These are phyloP conservation scores for Anoplius nigerrimus DNA, from an alignment of 2,888 invertebrate species.

Conservation along the genomic window DNA sequence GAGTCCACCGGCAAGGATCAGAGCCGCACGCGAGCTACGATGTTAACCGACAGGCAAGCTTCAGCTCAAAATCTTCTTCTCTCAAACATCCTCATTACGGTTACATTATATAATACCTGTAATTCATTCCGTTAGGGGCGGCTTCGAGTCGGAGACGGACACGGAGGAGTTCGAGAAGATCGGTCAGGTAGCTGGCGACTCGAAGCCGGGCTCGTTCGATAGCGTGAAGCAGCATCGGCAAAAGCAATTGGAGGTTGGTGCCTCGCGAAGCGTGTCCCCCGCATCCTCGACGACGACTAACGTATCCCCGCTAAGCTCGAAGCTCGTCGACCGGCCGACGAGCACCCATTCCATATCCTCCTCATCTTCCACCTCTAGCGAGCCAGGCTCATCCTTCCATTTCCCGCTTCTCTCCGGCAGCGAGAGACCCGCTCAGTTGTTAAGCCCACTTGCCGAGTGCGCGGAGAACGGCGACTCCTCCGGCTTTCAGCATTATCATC, in stretches of 20 bases:
- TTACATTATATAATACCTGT: neutral
- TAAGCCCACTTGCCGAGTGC: conserved; percentile 3
- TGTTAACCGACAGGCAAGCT: conserved; percentile 66
- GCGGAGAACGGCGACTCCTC: neutral
- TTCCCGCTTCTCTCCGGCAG: conserved; percentile 61
- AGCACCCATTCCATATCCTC: conserved; percentile 59
- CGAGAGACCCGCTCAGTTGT: conserved; percentile 61
- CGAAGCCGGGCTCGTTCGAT: conserved; percentile 65
- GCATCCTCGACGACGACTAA: conserved; percentile 70
- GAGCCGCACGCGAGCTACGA: conserved; percentile 52
- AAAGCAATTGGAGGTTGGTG: conserved; percentile 74
- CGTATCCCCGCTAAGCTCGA: conserved; percentile 66
- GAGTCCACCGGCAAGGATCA: conserved; percentile 59
- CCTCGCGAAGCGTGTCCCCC: conserved; percentile 67
- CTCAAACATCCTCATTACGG: too few relatives aligned
- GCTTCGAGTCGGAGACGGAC: conserved; percentile 87
- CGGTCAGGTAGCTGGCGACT: conserved; percentile 75
- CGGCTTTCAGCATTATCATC: neutral
- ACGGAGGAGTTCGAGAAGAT: conserved; percentile 90
- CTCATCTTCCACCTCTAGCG: conserved; percentile 57
- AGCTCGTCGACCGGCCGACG: conserved; percentile 56
- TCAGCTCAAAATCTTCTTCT: neutral
- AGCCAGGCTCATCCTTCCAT: conserved; percentile 52
- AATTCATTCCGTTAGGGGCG: conserved; percentile 81
- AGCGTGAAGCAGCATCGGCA: conserved; percentile 59